Evolutionary conservation across 2,888 invertebrate genomes (phyloP), one percentile per base, ranked within the genome.

Genomic region (Melanostoma scalare): DNA sequence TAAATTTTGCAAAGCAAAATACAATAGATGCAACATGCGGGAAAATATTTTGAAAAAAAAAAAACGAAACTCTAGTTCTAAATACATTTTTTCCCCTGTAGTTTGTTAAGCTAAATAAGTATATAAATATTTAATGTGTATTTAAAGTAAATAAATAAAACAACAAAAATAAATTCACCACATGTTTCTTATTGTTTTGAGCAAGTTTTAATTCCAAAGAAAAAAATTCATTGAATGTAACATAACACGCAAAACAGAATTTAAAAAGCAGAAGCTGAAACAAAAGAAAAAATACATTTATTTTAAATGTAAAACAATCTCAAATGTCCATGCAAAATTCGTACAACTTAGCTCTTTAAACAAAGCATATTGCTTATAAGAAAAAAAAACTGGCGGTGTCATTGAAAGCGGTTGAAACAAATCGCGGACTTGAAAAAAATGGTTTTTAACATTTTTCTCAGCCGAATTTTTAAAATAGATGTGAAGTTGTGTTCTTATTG

Each of bases 111-210:
- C 44, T 69, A 40, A 78, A 71, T 48, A 73, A 69, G 73, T 73
- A 82, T 55, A 72, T 61, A 73, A 69, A 78, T 78, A 74, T 74
- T 77, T 77, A 61, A 78, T 78, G 78, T 78, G 63, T 82, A 82
- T 82, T 73, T 77, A 81, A 81, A 35, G 48, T 63, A 61, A 74
- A 53, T 60, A 71, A 78, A 74, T 42, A 44, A 82, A 72, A 61
- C 52, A 38, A 72, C 8, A 65, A 36, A 71, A 53, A 60, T 60
- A 58, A 72, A 68, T 68, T 44, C 61, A 68, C 36, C 61, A 61
- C 36, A 38, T 65, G 4, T 53, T 33, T 69, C 55, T 75, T 61
- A 44, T 68, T 40, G 40, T 72, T 42, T 40, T 58, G 20, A 20
- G 20, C 20, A 20, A 20, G 20, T 20, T 33, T 38, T 52, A 58